Evolutionary conservation across 2,888 invertebrate genomes (phyloP), one percentile per base, ranked within the genome.

Genomic region (Lobophora halterata): DNA sequence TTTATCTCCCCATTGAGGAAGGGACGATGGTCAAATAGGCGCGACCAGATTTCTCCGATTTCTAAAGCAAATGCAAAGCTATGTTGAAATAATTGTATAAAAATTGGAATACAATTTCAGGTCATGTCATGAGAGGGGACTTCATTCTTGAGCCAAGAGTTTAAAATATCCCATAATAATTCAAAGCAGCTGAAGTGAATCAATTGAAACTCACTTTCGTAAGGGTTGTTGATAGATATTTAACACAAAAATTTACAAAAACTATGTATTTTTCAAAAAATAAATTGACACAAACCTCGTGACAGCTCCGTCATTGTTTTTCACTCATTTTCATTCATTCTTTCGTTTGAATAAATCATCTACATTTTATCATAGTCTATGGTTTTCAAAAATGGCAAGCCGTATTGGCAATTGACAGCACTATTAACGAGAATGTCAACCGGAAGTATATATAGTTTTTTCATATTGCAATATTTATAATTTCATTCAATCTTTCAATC

Each of bases 1-100:
- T 92, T 93, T 52, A 96, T 93, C 90, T 97, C 97, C 36, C 96
- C 95, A 79, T 92, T 93, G 41, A 96, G 74, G 72, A 96, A 95
- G 17, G 95, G 94, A 49, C 93, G 91, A 66, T 97, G 97, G 78
- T 97, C 95, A 80, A 97, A 95, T 41, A 97, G 85, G 66, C 96
- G 90, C 60, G 91, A 90, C 92, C 95, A 95, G 71, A 96, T 92
- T 80, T 94, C 94, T 49, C 92, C 91, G 56, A 93, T 89, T 89
- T 95, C 96, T 97, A 72, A 20, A 48, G 85, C 3, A 17, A 48
- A 42, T 39, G n/a, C n/a, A n/a, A n/a, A n/a, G n/a, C n/a, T n/a
- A n/a, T n/a, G n/a, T n/a, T n/a, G n/a, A n/a, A n/a, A n/a, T n/a
- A n/a, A n/a, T n/a, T n/a, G n/a, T n/a, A n/a, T n/a, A n/a, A n/a